A percentile compares a stretch with the other conserved stretches of the same genome.
These are phyloP conservation scores for Lucifuga dentata DNA, from an alignment of 2,113 vertebrate genomes.

Conservation along the genomic window DNA sequence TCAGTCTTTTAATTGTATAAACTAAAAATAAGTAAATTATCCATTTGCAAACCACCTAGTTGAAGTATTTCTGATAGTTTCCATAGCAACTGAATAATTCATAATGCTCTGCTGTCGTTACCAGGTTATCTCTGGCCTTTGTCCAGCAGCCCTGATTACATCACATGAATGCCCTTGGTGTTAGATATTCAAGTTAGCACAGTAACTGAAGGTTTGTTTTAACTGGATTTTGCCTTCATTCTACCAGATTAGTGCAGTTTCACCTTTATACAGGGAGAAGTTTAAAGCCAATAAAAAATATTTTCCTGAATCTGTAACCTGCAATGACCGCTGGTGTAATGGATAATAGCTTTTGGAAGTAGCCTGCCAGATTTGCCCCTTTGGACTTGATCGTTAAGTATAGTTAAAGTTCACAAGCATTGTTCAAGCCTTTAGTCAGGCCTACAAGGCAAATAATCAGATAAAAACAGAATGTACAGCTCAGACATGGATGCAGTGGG, in stretches of 20 bases:
- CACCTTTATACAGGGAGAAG: neutral
- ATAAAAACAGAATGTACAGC: conserved; percentile 8
- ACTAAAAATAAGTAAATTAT: too few relatives aligned
- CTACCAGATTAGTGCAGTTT: neutral
- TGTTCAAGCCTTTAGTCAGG: conserved; percentile 35
- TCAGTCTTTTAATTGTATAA: too few relatives aligned
- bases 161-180: conserved; percentile 20
- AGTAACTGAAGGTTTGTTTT: neutral
- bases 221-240: neutral
- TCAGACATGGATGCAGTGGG: neutral
- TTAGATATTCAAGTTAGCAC: neutral
- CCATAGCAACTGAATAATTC: neutral
- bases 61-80: neutral
- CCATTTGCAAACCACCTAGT: too few relatives aligned
- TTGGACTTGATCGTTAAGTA: conserved; percentile 67
- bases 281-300: neutral
- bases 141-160: conserved; percentile 4
- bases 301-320: neutral
- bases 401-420: conserved; percentile 68
- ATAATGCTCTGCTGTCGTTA: neutral
- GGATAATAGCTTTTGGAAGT: neutral
- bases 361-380: conserved; percentile 47
- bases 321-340: neutral
- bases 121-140: conserved; percentile 17
- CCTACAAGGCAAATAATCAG: conserved; percentile 22